These are phyloP conservation scores for Cabera pusaria DNA, from an alignment of 2,888 invertebrate genomes.

Conservation along the genomic window DNA sequence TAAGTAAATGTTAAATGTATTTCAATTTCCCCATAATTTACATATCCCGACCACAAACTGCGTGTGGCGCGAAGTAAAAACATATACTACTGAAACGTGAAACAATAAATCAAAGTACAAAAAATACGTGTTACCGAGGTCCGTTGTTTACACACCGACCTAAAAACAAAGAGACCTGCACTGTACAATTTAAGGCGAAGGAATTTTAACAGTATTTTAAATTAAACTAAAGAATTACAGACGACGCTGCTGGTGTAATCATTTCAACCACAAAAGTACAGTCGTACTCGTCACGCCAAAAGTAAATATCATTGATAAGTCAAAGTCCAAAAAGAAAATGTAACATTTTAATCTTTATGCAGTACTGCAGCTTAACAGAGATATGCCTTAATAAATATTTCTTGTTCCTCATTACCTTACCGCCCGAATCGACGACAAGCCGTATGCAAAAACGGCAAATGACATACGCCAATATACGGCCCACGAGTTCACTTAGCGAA, in stretches of 20 bases:
- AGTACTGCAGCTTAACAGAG: slow-evolving; percentile 27
- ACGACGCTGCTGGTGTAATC: too few species aligned
- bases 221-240: slow-evolving; percentile 2
- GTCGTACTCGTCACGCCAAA: not conserved
- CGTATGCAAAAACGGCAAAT: slow-evolving; percentile 73
- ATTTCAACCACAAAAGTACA: too few species aligned
- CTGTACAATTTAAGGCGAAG: slow-evolving; percentile 57
- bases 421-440: slow-evolving; percentile 69
- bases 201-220: slow-evolving; percentile 20
- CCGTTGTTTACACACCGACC: slow-evolving; percentile 75
- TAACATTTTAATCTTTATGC: slow-evolving; percentile 12
- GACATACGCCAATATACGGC: slow-evolving; percentile 68
- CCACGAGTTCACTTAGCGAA: slow-evolving; percentile 69
- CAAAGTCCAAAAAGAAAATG: slow-evolving; percentile 12
- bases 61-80: slow-evolving; percentile 75
- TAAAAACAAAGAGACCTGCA: slow-evolving; percentile 51
- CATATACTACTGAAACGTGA: slow-evolving; percentile 71
- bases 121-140: slow-evolving; percentile 75
- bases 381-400: slow-evolving; percentile 67
- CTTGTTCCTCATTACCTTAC: slow-evolving; percentile 75
- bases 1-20: slow-evolving; percentile 22
- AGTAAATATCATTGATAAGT: slow-evolving; percentile 5
- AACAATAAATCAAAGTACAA: slow-evolving; percentile 80
- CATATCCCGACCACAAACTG: slow-evolving; percentile 61
- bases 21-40: slow-evolving; percentile 44